A percentile compares a stretch with the other conserved stretches of the same genome.
Evolutionary conservation across 2,113 vertebrate genomes (phyloP).

Genomic region (Eudorcas thomsonii): DNA sequence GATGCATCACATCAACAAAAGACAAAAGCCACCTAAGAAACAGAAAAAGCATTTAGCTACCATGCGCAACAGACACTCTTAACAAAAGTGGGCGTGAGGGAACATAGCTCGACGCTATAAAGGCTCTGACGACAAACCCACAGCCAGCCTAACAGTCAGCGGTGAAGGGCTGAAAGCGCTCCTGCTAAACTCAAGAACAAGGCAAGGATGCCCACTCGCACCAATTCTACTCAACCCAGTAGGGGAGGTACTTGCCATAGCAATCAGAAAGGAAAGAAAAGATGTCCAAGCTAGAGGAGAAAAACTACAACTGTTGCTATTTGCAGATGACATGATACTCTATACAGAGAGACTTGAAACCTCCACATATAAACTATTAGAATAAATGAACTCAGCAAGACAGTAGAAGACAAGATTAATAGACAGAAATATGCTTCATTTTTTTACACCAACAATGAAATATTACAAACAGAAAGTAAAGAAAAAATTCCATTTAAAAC

Average conservation of each 20-base stretch:
- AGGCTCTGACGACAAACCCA: neutral
- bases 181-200: neutral
- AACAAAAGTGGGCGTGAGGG: neutral
- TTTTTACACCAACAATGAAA: neutral
- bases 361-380: neutral
- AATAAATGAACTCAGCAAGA: neutral
- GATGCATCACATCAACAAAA: neutral
- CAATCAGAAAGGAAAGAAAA: neutral
- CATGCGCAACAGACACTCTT: neutral
- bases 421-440: neutral
- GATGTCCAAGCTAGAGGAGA: neutral
- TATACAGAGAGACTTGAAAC: neutral
- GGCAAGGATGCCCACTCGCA: neutral
- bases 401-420: neutral
- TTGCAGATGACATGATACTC: neutral
- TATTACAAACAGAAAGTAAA: neutral
- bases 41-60: neutral
- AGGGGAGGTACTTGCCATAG: neutral
- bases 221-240: neutral
- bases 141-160: rapidly evolving
- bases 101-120: neutral
- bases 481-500: neutral
- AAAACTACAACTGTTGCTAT: neutral
- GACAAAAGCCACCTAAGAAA: neutral
- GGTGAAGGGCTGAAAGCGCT: neutral